Evolutionary conservation across 1,140 invertebrate genomes (phyloP), one percentile per base, ranked within the genome.

Genomic region (Saccostrea glomerata): DNA sequence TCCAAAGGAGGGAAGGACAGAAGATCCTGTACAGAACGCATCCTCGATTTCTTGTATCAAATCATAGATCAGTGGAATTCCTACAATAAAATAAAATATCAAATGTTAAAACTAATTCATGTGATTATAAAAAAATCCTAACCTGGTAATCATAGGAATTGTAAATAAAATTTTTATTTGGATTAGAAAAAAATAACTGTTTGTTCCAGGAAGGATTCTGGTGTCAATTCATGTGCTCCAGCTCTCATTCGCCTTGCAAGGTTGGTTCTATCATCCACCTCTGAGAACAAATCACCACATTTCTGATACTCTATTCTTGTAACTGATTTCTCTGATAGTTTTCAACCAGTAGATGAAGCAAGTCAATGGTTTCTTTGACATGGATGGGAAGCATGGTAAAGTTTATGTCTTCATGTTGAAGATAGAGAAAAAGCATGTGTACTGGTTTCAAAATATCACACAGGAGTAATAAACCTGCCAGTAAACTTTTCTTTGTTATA

Each of bases 1-100:
- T 30, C 86, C 86, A 86, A 90, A 89, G 9, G 90, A 82, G 12
- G 86, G 17, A n/a, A 90, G 84, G 11, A 90, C 88, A 47, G 85
- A 25, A 20, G 86, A 66, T 3, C 70, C 73, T 56, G 56, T 60
- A 23, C 30, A 83, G 56, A 90, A 87, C 6, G 90, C 88, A 82
- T 89, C 86, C 17, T 87, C 63, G 54, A 90, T 89, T 82, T 90
- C 86, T 47, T 60, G 54, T 20, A 87, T 82, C 15, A 90, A 77
- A 63, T 40, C 12, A 23, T 73, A 30, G 9, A 89, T 77, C 12
- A 87, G 54, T n/a, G 86, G 84, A 23, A 87, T 82, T 58, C 73
- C 70, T 83, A 12, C 9, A 36, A 55, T 36, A 83, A 87, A 87
- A 30, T 47, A 73, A 40, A 54, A 25, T 13, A 54, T 58, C 54